Evolutionary conservation across 2,113 vertebrate species (phyloP).

Genomic region (Argyrosomus japonicus): DNA sequence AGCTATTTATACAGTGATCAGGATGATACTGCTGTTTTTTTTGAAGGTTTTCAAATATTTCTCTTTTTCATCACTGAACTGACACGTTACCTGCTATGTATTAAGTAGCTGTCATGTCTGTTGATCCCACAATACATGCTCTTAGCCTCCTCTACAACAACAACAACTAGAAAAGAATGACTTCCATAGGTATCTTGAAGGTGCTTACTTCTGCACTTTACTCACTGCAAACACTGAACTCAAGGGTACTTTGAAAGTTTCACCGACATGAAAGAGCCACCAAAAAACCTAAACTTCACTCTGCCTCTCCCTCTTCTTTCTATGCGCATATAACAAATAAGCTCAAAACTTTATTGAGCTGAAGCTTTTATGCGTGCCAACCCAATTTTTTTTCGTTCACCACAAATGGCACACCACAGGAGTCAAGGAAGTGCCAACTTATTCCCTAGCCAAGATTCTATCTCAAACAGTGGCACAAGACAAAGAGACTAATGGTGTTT

Average conservation of each 20-base stretch:
- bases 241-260: not conserved
- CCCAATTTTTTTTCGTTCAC: slow-evolving; percentile 19
- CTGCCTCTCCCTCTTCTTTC: slow-evolving; percentile 3
- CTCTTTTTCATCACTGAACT: not conserved
- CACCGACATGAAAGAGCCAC: slow-evolving; percentile 11
- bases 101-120: not conserved
- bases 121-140: not conserved
- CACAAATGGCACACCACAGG: slow-evolving; percentile 61
- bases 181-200: slow-evolving; percentile 30
- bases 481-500: slow-evolving; percentile 82
- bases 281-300: slow-evolving; percentile 4
- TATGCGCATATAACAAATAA: slow-evolving; percentile 10
- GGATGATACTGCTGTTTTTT: not conserved
- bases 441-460: slow-evolving; percentile 70
- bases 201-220: not conserved
- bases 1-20: not conserved
- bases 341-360: slow-evolving; percentile 49
- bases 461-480: slow-evolving; percentile 75
- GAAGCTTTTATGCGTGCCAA: slow-evolving; percentile 41
- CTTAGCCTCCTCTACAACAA: slow-evolving; percentile 5
- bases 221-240: slow-evolving; percentile 15
- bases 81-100: not conserved
- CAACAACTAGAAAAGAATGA: not conserved
- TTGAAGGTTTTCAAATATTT: not conserved
- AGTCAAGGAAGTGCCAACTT: slow-evolving; percentile 65